Evolutionary conservation across 1,140 invertebrate genomes (phyloP), one percentile per base, ranked within the genome.

Genomic region (Drosophila insularis): DNA sequence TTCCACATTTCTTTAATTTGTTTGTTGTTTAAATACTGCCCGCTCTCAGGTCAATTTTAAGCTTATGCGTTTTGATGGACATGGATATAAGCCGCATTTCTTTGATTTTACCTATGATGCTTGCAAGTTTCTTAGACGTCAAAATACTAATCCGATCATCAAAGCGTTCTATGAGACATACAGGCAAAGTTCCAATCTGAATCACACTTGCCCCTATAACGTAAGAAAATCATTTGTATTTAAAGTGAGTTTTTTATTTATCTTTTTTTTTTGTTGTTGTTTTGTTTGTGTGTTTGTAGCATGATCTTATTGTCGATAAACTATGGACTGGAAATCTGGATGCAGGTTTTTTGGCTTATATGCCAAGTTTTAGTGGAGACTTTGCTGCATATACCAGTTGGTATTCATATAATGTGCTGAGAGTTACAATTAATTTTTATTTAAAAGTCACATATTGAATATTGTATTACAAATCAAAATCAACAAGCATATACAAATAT

Each of bases 261-360:
- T 8, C 1, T 27, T 27, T 5, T 27, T 0, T 6, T 27, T 5
- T 27, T 4, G 4, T 5, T 6, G 5, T 5, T 27, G 0, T 6
- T 27, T 5, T 27, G 27, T 27, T 5, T 6, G 5, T 27, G 5
- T 27, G 14, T 56, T 8, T 32, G 0, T n/a, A 39, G 55, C 64
- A 67, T 23, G 64, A 67, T 59, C 6, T 59, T 0, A 35, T 67
- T 13, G 50, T 72, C 13, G 53, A 72, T 31, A 60, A 56, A 19
- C 27, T 66, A 17, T 59, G 50, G 39, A 37, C 62, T 14, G 54
- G 54, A 10, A 46, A 63, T 39, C 14, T 58, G 21, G 63, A 75
- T 2, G 1, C 3, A 3, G 32, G 32, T 10, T 46, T 76, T n/a
- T 1, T 10, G 1, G 7, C 17, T 43, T 64, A 46, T 68, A 2